Evolutionary conservation across 37 sponge, comb jelly and placozoan genomes (phyloP), one percentile per base, ranked within the genome.

Genomic region (Bolinopsis microptera): DNA sequence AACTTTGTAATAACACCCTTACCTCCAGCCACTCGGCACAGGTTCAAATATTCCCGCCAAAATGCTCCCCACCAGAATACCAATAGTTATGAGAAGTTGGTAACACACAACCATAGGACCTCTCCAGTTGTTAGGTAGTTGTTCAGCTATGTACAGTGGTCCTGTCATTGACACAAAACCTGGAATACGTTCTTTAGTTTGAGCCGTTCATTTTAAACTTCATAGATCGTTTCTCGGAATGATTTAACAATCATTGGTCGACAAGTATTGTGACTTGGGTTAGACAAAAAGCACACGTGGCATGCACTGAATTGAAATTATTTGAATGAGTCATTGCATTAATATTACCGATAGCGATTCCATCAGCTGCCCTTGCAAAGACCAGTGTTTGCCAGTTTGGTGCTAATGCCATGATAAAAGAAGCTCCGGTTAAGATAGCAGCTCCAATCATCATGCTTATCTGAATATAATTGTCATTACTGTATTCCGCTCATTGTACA

Each of bases 121-220:
- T 38, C 94, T 74, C 41, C 39, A 32, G 38, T 76, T 32, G 18
- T 32, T 38, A 8, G 94, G 93, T 24, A 93, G 22, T 0, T 76
- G 39, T 61, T 94, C 94, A 0, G 94, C 94, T 31, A 94, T 75
- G 93, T 94, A 94, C 27, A 94, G 75, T 0, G 94, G 94, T 69
- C 92, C 94, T 34, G 94, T 93, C 94, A 94, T 94, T 22, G 77
- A 75, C 31, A 93, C 93, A 27, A 94, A 61, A 28, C 94, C 93
- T 93, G 33, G 22, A 22, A 92, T 48, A 18, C 5, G 61, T 5
- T 18, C 61, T 48, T 48, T 48, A 5, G 5, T 48, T 48, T 48
- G 61, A 48, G 61, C 13, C 61, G 61, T 13, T 48, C 61, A n/a
- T n/a, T n/a, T n/a, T n/a, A n/a, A n/a, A n/a, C n/a, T n/a, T n/a